These are phyloP conservation scores for Leucozona laternaria DNA, from an alignment of 2,888 invertebrate genomes.

Conservation along the genomic window DNA sequence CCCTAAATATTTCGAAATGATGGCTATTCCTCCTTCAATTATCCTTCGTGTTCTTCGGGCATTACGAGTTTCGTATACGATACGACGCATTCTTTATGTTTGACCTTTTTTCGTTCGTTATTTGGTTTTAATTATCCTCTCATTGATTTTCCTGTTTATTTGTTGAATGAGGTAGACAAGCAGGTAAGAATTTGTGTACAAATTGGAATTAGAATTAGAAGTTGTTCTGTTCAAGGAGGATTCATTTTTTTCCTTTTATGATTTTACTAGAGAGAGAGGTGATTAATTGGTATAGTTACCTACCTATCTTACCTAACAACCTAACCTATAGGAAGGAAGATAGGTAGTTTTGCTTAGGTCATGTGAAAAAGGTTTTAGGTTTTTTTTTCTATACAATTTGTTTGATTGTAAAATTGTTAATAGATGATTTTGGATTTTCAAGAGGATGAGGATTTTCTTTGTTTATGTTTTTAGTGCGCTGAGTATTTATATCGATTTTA, in stretches of 20 bases:
- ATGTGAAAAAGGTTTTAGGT: neutral
- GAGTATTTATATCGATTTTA: too few relatives aligned
- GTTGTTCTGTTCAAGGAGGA: slow-evolving; percentile 23
- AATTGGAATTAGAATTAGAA: slow-evolving; percentile 63
- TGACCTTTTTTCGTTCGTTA: slow-evolving; percentile 64
- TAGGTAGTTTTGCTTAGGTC: neutral
- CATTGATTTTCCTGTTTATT: slow-evolving; percentile 51
- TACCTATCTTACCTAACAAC: neutral
- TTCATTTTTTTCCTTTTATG: neutral
- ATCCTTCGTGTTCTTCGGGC: slow-evolving; percentile 21
- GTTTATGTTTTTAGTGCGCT: neutral
- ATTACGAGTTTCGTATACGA: too few relatives aligned
- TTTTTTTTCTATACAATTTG: neutral
- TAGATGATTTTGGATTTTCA: neutral
- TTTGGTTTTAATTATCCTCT: slow-evolving; percentile 73
- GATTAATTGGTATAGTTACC: neutral
- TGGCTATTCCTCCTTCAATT: slow-evolving; percentile 5
- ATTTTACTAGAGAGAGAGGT: neutral
- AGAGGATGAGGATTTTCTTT: neutral
- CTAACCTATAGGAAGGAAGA: neutral
- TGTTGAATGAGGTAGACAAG: slow-evolving; percentile 17
- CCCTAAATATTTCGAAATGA: neutral
- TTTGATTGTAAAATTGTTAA: neutral
- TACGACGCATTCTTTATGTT: slow-evolving; percentile 56
- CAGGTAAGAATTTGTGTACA: slow-evolving; percentile 38